Evolutionary conservation across 2,113 vertebrate species (phyloP).

Genomic region (Cavia porcellus): DNA sequence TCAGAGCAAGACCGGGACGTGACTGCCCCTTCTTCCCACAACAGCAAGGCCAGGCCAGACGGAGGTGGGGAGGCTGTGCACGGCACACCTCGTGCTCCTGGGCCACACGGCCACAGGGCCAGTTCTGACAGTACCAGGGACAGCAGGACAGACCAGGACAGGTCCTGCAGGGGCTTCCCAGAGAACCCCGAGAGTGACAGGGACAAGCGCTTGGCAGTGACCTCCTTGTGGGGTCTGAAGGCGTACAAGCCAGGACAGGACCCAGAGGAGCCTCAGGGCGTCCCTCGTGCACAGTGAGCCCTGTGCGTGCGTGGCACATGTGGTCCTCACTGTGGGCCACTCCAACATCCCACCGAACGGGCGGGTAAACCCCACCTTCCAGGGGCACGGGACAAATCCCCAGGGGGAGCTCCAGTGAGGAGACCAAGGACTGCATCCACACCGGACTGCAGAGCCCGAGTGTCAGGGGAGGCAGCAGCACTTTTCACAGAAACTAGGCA

Average conservation of each 20-base stretch:
- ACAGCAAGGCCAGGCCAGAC: not conserved
- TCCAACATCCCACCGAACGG: not conserved
- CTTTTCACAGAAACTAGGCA: not conserved
- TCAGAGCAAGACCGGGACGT: not conserved
- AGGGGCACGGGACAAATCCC: not conserved
- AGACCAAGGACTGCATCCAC: rapidly evolving
- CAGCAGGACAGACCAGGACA: not conserved
- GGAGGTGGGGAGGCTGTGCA: no score
- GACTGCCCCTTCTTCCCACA: not conserved
- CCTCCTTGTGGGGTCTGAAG: not conserved
- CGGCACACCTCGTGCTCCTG: not conserved
- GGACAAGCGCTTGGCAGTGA: not conserved
- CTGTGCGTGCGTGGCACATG: rapidly evolving
- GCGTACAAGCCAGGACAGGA: rapidly evolving
- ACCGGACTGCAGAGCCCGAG: not conserved
- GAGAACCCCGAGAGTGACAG: not conserved
- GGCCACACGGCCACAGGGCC: not conserved
- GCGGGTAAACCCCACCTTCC: no score
- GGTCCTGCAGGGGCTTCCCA: not conserved
- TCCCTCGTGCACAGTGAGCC: no score
- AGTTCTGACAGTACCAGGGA: not conserved
- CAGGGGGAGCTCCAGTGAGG: not conserved
- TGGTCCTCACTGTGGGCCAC: not conserved
- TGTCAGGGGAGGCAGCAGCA: rapidly evolving
- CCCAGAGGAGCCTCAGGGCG: not conserved